Conservation (phyloP, 2,888 invertebrate genomes). For the Xanthia togata region DNA sequence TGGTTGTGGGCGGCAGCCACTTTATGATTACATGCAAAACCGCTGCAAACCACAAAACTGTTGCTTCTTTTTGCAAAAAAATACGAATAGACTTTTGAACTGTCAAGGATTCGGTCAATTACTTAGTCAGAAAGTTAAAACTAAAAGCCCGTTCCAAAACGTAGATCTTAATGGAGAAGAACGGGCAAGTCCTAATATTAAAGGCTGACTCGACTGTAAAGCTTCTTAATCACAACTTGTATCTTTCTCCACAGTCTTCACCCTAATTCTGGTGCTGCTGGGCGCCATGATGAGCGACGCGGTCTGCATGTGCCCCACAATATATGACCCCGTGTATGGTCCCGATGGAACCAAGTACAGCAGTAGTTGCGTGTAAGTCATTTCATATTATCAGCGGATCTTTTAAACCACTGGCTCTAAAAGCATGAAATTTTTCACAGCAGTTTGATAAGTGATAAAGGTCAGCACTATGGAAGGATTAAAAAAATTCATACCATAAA, state of each 20-base stretch:
- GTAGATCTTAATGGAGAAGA: neutral
- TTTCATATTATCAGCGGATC: neutral
- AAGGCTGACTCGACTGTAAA: neutral
- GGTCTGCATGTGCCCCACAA: neutral
- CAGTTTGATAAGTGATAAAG: neutral
- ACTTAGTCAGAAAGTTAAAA: too few species aligned
- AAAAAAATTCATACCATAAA: too few species aligned
- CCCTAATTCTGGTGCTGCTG: neutral
- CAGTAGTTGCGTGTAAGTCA: slow-evolving; percentile 7
- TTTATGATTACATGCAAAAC: too few species aligned
- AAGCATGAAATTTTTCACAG: neutral
- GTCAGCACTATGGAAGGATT: neutral
- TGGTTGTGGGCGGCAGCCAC: too few species aligned
- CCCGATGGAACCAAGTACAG: slow-evolving; percentile 8
- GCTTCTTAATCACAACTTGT: neutral
- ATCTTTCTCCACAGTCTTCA: neutral
- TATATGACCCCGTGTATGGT: neutral
- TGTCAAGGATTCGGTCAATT: too few species aligned
- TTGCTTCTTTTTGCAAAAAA: too few species aligned
- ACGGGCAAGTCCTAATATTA: neutral
- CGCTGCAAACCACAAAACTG: too few species aligned
- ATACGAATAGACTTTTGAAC: too few species aligned
- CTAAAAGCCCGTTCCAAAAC: neutral
- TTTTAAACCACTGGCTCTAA: neutral
- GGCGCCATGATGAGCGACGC: neutral